A percentile compares a stretch with the other conserved stretches of the same genome.
Evolutionary conservation across 2,888 invertebrate species (phyloP).

Genomic region (Temnothorax unifasciatus): DNA sequence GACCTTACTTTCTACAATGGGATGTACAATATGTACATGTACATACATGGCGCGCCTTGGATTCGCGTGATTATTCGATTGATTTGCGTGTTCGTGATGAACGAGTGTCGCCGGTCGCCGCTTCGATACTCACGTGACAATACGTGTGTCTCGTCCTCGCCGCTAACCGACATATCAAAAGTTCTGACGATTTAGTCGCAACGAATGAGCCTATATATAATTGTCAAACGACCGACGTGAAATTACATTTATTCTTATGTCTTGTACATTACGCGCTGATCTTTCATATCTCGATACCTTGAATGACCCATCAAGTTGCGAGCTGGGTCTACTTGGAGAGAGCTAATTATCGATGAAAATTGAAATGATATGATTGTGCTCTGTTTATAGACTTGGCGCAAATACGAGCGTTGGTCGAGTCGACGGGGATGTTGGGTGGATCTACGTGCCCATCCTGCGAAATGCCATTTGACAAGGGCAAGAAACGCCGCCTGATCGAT

Average conservation of each 20-base stretch:
- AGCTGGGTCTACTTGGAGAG: neutral
- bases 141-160: no score
- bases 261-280: no score
- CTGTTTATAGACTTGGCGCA: conserved; percentile 91
- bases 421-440: conserved; percentile 89
- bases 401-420: conserved; percentile 92
- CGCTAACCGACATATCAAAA: conserved; percentile 61
- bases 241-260: no score
- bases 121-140: conserved; percentile 27
- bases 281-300: no score
- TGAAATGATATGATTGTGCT: no score
- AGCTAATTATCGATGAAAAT: neutral
- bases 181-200: conserved; percentile 16
- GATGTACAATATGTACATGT: conserved; percentile 62
- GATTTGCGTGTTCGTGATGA: conserved; percentile 71
- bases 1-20: conserved; percentile 80
- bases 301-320: no score
- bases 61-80: conserved; percentile 59
- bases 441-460: conserved; percentile 94
- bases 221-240: conserved; percentile 31
- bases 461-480: conserved; percentile 98
- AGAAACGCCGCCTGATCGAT: conserved; percentile 97
- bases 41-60: conserved; percentile 68
- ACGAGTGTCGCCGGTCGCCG: conserved; percentile 59
- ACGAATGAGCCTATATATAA: conserved; percentile 54